Conservation (phyloP, 1,140 invertebrate species). For the Zophobas morio region DNA sequence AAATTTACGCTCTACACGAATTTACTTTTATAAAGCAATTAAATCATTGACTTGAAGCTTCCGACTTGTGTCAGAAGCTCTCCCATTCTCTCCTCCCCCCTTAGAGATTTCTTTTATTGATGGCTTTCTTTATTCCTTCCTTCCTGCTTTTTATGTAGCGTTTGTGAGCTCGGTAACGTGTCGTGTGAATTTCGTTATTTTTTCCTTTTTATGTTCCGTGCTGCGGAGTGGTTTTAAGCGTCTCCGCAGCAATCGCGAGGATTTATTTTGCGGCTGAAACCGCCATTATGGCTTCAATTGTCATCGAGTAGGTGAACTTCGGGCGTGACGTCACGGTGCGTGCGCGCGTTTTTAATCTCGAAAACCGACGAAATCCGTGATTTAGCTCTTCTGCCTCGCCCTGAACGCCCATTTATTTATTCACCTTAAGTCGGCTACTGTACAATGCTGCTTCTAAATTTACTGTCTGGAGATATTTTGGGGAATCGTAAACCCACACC, state of each 20-base stretch:
- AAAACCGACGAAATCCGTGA: no score
- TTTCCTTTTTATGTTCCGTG: not conserved
- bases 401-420: slow-evolving; percentile 10
- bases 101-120: slow-evolving; percentile 26
- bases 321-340: no score
- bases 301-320: no score
- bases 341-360: no score
- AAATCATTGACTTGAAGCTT: slow-evolving; percentile 38
- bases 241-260: no score
- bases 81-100: slow-evolving; percentile 6
- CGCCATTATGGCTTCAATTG: no score
- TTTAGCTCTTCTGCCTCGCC: no score
- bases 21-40: slow-evolving; percentile 34
- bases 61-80: slow-evolving; percentile 29
- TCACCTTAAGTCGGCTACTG: not conserved
- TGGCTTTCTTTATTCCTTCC: slow-evolving; percentile 39
- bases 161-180: not conserved
- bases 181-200: not conserved
- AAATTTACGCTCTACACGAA: slow-evolving; percentile 3
- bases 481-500: slow-evolving; percentile 19
- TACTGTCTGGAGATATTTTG: slow-evolving; percentile 21
- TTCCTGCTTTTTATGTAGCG: slow-evolving; percentile 35
- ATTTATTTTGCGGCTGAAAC: no score
- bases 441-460: slow-evolving; percentile 23
- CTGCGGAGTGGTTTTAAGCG: not conserved